These are phyloP conservation scores for Tinea trinotella DNA, from an alignment of 2,888 invertebrate genomes.

Conservation along the genomic window DNA sequence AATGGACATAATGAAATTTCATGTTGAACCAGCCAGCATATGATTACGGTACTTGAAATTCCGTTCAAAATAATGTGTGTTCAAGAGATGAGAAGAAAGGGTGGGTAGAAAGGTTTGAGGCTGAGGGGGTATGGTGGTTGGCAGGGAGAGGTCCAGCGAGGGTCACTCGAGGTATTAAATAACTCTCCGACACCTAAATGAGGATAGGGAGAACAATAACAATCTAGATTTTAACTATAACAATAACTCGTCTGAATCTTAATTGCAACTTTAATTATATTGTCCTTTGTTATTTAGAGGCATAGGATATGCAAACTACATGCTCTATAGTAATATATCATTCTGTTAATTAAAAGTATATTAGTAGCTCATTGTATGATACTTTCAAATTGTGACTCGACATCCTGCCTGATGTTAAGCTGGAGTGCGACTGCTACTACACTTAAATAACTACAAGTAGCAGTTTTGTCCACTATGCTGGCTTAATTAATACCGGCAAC, in stretches of 20 bases:
- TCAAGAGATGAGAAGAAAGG: slow-evolving; percentile 16
- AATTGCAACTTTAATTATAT: background rate
- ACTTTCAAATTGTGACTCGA: too few relatives aligned
- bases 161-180: slow-evolving; percentile 68
- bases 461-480: too few relatives aligned
- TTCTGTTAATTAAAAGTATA: too few relatives aligned
- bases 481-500: too few relatives aligned
- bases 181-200: slow-evolving; percentile 69
- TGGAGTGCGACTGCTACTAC: too few relatives aligned
- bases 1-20: background rate
- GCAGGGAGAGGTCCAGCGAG: slow-evolving; percentile 33
- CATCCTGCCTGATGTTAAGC: too few relatives aligned
- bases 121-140: background rate
- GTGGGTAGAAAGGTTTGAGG: background rate
- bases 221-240: slow-evolving; percentile 17
- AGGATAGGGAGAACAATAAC: slow-evolving; percentile 42
- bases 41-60: slow-evolving; percentile 7
- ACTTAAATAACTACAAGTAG: too few relatives aligned
- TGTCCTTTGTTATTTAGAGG: too few relatives aligned
- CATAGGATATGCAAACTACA: too few relatives aligned
- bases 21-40: background rate
- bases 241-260: slow-evolving; percentile 4
- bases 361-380: too few relatives aligned
- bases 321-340: too few relatives aligned
- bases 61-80: slow-evolving; percentile 19